Percentiles rank a stretch among this genome's conserved stretches.
phyloP scores from a whole-genome alignment of 1,140 invertebrate genomes.

The Caenorhabditis brenneri region DNA sequence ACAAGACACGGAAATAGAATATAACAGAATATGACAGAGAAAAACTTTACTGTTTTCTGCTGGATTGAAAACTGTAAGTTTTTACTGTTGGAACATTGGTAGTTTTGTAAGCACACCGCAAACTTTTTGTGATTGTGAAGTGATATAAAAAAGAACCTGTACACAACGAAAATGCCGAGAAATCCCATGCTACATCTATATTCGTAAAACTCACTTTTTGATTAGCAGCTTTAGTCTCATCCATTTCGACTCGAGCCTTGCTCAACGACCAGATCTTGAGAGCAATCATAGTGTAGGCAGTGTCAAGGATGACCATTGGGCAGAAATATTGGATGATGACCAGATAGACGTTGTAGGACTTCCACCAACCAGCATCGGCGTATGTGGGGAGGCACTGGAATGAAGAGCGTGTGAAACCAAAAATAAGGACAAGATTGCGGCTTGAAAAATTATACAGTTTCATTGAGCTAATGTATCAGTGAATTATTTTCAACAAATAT shows the following conservation, averaged over 20 bases:
- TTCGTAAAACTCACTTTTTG: constrained; percentile 1
- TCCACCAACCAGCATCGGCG: constrained; percentile 68
- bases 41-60: too few relatives aligned
- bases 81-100: too few relatives aligned
- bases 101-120: not conserved
- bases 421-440: too few relatives aligned
- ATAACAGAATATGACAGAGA: too few relatives aligned
- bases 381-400: constrained; percentile 72
- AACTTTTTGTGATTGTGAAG: too few relatives aligned
- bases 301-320: constrained; percentile 73
- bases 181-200: not conserved
- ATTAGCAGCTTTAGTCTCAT: not conserved
- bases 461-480: too few relatives aligned
- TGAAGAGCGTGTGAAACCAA: too few relatives aligned
- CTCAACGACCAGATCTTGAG: constrained; percentile 63
- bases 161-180: not conserved
- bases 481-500: too few relatives aligned
- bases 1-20: too few relatives aligned
- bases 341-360: constrained; percentile 72
- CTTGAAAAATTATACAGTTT: too few relatives aligned
- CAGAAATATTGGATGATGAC: constrained; percentile 74
- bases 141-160: not conserved
- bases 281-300: constrained; percentile 72
- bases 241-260: not conserved
- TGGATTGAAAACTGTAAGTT: too few relatives aligned